phyloP scores from a whole-genome alignment of 2,113 vertebrate species.

The Leptocoma aspasia region DNA sequence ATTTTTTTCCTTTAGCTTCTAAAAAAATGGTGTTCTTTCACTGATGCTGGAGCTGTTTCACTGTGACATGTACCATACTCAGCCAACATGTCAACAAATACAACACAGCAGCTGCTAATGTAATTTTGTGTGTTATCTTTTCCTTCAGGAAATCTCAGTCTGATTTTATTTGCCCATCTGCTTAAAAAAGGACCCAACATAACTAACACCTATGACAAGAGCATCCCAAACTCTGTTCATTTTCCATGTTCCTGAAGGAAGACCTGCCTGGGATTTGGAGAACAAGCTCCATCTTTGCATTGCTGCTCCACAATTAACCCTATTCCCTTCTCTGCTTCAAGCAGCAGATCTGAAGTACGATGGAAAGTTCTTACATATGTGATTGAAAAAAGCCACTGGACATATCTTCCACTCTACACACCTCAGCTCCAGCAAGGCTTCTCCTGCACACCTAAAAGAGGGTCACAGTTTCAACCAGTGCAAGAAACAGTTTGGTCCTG shows the following conservation, averaged over 20 bases:
- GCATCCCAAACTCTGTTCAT: not conserved
- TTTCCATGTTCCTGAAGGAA: not conserved
- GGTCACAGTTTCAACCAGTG: not conserved
- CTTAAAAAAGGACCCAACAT: not conserved
- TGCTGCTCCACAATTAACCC: not conserved
- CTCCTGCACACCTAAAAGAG: not conserved
- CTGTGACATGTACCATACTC: not conserved
- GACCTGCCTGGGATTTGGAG: not conserved
- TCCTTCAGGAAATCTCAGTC: not conserved
- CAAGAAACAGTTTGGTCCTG: not conserved
- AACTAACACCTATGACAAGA: not conserved
- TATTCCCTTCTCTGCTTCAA: not conserved
- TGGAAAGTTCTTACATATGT: not conserved
- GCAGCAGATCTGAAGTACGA: not conserved
- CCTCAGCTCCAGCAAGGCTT: not conserved
- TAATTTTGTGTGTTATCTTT: not conserved
- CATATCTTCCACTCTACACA: accelerated
- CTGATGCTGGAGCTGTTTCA: not conserved
- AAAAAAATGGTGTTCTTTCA: not conserved
- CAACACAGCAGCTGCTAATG: not conserved
- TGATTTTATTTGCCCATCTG: not conserved
- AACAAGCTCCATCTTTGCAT: not conserved
- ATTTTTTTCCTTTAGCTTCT: not conserved
- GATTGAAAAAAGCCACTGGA: not conserved
- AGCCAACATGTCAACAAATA: not conserved